phyloP scores from a whole-genome alignment of 2,113 vertebrate species.

The Ammodytes marinus region DNA sequence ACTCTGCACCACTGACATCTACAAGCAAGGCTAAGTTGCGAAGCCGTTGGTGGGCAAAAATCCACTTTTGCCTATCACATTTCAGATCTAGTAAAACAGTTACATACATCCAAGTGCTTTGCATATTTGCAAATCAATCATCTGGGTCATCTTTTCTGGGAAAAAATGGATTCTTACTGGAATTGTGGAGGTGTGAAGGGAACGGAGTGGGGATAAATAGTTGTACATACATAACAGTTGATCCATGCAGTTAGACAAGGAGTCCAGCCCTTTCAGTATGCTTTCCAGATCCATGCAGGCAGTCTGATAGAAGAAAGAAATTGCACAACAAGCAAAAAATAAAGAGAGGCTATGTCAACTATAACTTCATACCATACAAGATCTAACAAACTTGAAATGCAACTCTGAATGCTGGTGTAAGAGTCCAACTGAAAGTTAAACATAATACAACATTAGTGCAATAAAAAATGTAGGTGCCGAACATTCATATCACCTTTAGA shows the following conservation, averaged over 20 bases:
- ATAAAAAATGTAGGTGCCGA: not conserved
- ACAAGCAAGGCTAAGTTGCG: constrained; percentile 29
- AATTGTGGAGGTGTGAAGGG: constrained; percentile 5
- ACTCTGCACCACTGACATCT: constrained; percentile 41
- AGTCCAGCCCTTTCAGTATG: constrained; percentile 72
- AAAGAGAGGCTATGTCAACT: not conserved
- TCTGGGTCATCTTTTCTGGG: constrained; percentile 2
- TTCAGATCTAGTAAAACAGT: constrained; percentile 50
- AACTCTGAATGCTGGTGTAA: not conserved
- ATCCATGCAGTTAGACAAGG: constrained; percentile 70
- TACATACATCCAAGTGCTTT: constrained; percentile 55
- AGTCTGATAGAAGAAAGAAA: constrained; percentile 65
- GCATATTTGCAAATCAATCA: constrained; percentile 73
- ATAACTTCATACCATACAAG: not conserved
- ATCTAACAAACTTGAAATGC: not conserved
- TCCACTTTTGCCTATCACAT: constrained; percentile 54
- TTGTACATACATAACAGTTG: constrained; percentile 73
- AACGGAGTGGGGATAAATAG: not conserved
- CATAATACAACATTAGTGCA: not conserved
- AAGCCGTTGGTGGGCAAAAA: constrained; percentile 56
- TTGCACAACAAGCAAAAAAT: not conserved
- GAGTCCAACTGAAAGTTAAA: not conserved
- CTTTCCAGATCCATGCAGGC: constrained; percentile 55
- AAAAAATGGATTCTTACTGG: constrained; percentile 26
- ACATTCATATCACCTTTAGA: not conserved